These are phyloP conservation scores for Eubasilissa regina DNA, from an alignment of 1,140 invertebrate genomes.

Conservation along the genomic window DNA sequence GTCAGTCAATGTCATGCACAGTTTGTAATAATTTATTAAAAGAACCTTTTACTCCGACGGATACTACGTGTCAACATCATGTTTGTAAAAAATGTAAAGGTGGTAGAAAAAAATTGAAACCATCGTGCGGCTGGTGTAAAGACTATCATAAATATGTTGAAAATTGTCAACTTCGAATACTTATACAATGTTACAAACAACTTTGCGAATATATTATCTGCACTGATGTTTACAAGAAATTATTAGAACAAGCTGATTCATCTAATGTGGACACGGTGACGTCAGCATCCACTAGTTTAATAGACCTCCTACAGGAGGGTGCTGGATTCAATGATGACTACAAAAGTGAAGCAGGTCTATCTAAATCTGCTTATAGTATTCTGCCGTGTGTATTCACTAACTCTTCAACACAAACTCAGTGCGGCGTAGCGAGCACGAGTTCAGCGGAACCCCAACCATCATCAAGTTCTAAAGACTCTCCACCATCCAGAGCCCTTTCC, in stretches of 20 bases:
- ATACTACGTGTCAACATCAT: conserved; percentile 90
- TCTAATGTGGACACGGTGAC: conserved; percentile 68
- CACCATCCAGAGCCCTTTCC: conserved; percentile 74
- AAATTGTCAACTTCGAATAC: conserved; percentile 85
- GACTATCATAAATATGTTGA: conserved; percentile 87
- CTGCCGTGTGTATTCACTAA: conserved; percentile 82
- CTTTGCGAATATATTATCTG: conserved; percentile 87
- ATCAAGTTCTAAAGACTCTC: conserved; percentile 55
- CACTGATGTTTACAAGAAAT: conserved; percentile 78
- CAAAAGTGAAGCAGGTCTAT: conserved; percentile 78
- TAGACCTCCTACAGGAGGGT: conserved; percentile 86
- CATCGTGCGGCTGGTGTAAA: conserved; percentile 88
- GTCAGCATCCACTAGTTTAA: conserved; percentile 75
- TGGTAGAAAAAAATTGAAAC: conserved; percentile 87
- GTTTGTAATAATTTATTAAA: conserved; percentile 89
- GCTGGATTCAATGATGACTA: conserved; percentile 84
- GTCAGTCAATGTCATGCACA: conserved; percentile 90
- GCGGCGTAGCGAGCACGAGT: conserved; percentile 66
- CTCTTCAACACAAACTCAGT: conserved; percentile 76
- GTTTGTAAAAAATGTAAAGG: conserved; percentile 87
- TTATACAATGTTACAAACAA: conserved; percentile 91
- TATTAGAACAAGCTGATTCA: conserved; percentile 73
- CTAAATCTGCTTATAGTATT: conserved; percentile 81
- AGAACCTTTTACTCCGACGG: conserved; percentile 86
- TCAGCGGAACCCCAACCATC: conserved; percentile 26